Percentiles rank a stretch among this genome's conserved stretches.
These are phyloP conservation scores for Bemisia tabaci DNA, from an alignment of 1,140 invertebrate species.

Conservation along the genomic window DNA sequence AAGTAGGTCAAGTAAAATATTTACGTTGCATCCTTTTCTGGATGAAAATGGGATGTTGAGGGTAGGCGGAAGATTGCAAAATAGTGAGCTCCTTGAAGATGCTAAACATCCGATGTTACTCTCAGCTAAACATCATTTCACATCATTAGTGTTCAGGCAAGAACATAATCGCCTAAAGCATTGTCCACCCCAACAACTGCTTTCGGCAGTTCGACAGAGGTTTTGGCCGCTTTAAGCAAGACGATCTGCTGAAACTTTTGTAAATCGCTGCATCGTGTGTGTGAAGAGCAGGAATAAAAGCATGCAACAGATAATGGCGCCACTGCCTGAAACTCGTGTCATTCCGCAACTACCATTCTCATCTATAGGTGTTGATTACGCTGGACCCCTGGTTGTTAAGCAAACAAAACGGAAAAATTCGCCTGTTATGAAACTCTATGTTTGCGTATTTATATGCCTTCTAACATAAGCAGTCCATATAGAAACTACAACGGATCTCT, in stretches of 20 bases:
- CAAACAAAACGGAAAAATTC: not conserved
- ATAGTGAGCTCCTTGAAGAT: no score
- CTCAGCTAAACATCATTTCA: not conserved
- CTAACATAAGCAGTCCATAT: conserved; percentile 31
- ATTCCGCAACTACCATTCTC: conserved; percentile 21
- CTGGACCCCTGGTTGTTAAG: conserved; percentile 1
- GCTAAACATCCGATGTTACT: not conserved
- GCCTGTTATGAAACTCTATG: conserved; percentile 20
- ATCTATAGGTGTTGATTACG: conserved; percentile 22
- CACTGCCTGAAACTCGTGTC: conserved; percentile 23
- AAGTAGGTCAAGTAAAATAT: no score
- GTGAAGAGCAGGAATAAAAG: conserved; percentile 14
- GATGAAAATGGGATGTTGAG: no score
- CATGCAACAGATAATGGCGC: conserved; percentile 21
- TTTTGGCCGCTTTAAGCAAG: not conserved
- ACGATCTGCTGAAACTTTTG: not conserved
- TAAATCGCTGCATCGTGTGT: conserved; percentile 19
- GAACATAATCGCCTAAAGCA: not conserved
- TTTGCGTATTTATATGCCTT: conserved; percentile 33
- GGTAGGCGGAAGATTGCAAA: no score
- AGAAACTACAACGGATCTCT: conserved; percentile 29
- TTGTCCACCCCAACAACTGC: not conserved
- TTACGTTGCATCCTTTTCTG: no score
- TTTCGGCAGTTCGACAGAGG: not conserved
- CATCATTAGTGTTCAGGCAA: not conserved